Base-by-base conservation (phyloP, 2,113 vertebrate species). In the Casuarius casuarius region DNA sequence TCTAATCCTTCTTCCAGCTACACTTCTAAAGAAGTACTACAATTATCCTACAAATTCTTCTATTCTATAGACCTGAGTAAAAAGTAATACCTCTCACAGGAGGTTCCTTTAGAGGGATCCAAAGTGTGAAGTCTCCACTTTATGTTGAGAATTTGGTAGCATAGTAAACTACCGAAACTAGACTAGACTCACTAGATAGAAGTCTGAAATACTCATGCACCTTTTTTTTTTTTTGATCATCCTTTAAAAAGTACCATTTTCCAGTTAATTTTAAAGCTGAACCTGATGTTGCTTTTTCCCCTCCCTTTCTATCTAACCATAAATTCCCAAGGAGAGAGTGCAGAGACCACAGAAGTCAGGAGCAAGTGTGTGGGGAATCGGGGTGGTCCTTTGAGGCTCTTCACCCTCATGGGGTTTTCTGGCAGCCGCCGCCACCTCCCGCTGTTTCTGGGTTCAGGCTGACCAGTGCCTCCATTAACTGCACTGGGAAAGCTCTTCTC, bases 151-250 rank as follows among this genome's bases (percentile, higher is more conserved):
- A 59, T 46, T 40, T 46, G 40, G 33, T 72, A 19, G 16, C 23
- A 23, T 7, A 31, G 10, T 28, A 78, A 62, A 8, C 38, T 38
- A 38, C 38, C 38, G 8, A 38, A 38, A 38, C 38, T 38, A 38
- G 38, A 38, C 38, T 38, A 73, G 82, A 54, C 38, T 73, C 68
- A 46, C 13, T 38, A 68, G 61, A 33, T 31, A 87, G 56, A 63
- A 86, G 19, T 38, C 16, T 51, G 74, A 70, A 91, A 77, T 77
- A 58, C 86, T 67, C 52, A 89, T 9, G 85, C 38, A 44, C 44
- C 14, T 46, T 15, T 46, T 48, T 29, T 26, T 91, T 38, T 91
- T 59, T 93, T 97, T 95, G 42, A 77, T 94, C n/a, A 63, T 81
- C 35, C 15, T 73, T 48, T 21, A 44, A 75, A 66, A 33, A 76